Percentiles rank a stretch among this genome's conserved stretches.
Evolutionary conservation across 2,797 vertebrate species (phyloP).

Genomic region (Chelmon rostratus): DNA sequence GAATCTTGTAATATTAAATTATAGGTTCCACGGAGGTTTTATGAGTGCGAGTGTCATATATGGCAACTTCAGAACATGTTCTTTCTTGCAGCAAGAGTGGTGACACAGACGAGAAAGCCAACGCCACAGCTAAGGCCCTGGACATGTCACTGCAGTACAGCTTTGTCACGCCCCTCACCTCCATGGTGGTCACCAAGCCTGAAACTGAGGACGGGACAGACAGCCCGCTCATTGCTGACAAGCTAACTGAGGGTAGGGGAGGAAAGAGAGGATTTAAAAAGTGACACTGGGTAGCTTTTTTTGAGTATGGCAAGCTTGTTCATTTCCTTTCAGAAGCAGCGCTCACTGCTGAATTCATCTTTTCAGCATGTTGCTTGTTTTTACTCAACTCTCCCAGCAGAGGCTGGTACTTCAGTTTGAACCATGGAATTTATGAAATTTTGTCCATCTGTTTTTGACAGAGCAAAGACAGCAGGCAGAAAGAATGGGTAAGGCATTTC

Average conservation of each 20-base stretch:
- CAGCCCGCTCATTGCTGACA: slow-evolving; percentile 87
- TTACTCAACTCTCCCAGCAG: background rate
- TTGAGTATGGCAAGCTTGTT: background rate
- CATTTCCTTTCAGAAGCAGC: background rate
- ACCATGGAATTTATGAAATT: background rate
- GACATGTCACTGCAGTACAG: slow-evolving; percentile 92
- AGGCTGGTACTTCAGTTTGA: background rate
- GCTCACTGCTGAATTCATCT: background rate
- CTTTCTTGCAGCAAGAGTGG: slow-evolving; percentile 84
- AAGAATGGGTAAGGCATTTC: slow-evolving; percentile 16
- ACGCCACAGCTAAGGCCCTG: slow-evolving; percentile 86
- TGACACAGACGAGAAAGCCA: slow-evolving; percentile 81
- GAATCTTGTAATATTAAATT: background rate
- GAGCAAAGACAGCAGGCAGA: slow-evolving; percentile 72
- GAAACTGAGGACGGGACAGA: slow-evolving; percentile 74
- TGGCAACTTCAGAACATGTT: background rate
- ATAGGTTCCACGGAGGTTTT: background rate
- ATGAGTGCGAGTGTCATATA: background rate
- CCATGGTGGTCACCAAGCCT: slow-evolving; percentile 97
- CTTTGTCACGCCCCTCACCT: slow-evolving; percentile 96
- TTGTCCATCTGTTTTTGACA: slow-evolving; percentile 44
- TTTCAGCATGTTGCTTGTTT: background rate
- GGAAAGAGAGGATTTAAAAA: background rate
- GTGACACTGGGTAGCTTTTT: background rate
- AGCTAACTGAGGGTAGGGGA: slow-evolving; percentile 78